phyloP scores from a whole-genome alignment of 2,888 invertebrate species.

The Gnatocerus cornutus region DNA sequence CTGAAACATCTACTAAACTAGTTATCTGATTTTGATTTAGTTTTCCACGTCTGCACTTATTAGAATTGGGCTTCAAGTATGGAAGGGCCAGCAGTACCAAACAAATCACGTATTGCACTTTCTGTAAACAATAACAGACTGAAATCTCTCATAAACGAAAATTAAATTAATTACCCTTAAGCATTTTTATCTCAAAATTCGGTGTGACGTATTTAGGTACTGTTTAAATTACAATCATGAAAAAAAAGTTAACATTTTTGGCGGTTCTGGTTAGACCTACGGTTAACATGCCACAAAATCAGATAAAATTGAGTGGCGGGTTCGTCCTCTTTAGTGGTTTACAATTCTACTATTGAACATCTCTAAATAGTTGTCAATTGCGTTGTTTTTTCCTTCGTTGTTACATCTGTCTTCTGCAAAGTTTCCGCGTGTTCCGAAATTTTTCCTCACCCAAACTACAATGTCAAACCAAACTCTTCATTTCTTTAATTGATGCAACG shows the following conservation, averaged over 20 bases:
- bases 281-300: conserved; percentile 19
- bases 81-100: conserved; percentile 10
- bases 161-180: no score
- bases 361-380: conserved; percentile 37
- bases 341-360: conserved; percentile 44
- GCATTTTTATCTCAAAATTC: no score
- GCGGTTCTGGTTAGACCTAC: not conserved
- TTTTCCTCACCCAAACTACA: no score
- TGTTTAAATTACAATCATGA: no score
- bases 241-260: not conserved
- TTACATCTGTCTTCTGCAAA: conserved; percentile 12
- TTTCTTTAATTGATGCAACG: no score
- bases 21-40: conserved; percentile 39
- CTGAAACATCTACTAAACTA: conserved; percentile 28
- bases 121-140: no score
- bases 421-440: no score
- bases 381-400: not conserved
- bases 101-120: not conserved
- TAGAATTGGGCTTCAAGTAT: not conserved
- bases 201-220: no score
- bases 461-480: no score
- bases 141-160: no score
- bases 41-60: conserved; percentile 41
- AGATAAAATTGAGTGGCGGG: conserved; percentile 42
- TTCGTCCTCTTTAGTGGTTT: conserved; percentile 40